Base-by-base conservation (phyloP, 2,113 vertebrate genomes). In the Rousettus leschenaultii region DNA sequence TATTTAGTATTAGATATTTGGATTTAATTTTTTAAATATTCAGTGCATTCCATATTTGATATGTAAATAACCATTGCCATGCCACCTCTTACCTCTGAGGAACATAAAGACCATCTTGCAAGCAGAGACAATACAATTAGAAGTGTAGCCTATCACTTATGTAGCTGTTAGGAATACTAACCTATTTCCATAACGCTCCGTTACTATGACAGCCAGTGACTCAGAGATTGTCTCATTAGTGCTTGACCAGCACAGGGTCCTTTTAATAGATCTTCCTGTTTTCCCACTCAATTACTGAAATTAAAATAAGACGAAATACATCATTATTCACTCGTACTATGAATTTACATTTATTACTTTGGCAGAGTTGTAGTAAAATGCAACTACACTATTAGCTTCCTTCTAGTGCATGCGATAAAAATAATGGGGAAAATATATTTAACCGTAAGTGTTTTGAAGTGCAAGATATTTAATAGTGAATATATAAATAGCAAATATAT, bases 211-310 rank as follows among this genome's bases (percentile, higher is more conserved):
- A 98, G 97, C 98, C 94, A 2, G 96, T 93, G 98, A 98, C 96
- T 98, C 96, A 79, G 96, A 98, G 90, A 96, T 98, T 98, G 98
- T 98, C 98, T 99, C 98, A 98, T 99, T 98, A 99, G 97, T 98
- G 96, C 97, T 98, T 98, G 98, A 98, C 98, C 97, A 98, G 95
- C 92, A 97, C 96, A 96, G 95, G 97, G 96, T 98, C 95, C 96
- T 98, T 98, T 98, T 97, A 98, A 98, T 98, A 98, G 96, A 86
- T 91, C 78, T 97, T 98, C 95, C 91, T 96, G 95, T 97, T 98
- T 98, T 97, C 96, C 96, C 92, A 95, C 96, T 98, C 97, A 98
- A 98, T 98, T 98, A 98, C 96, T 97, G 96, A 97, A 98, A 98
- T 98, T 98, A 98, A 97, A 98, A 98, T 97, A 93, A 98, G 95